Conservation (phyloP, 2,888 invertebrate species). For the Heteromyza rotundicornis region DNA sequence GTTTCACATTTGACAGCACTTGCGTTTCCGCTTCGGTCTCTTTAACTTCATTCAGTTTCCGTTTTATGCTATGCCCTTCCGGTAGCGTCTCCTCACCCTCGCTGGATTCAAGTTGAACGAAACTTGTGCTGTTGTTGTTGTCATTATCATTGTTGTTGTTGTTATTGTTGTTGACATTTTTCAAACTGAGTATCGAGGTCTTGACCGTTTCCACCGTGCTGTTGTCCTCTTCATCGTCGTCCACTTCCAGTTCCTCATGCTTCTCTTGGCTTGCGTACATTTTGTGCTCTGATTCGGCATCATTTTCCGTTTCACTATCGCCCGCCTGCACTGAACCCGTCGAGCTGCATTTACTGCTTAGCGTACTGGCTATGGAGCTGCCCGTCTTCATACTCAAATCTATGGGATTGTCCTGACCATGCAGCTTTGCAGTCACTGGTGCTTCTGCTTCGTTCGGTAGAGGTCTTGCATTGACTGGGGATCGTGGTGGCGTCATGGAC, state of each 20-base stretch:
- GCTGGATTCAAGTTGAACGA: slow-evolving; percentile 10
- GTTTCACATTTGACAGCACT: too few species aligned
- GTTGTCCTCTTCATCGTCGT: slow-evolving; percentile 31
- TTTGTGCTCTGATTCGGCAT: slow-evolving; percentile 12
- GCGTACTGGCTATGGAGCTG: slow-evolving; percentile 61
- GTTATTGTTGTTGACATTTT: slow-evolving; percentile 31
- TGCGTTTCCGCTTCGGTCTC: slow-evolving; percentile 16
- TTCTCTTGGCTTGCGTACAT: background rate
- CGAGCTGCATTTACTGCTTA: slow-evolving; percentile 46
- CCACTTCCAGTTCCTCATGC: background rate
- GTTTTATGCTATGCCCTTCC: slow-evolving; percentile 21
- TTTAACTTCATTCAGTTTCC: slow-evolving; percentile 38
- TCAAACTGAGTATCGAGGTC: slow-evolving; percentile 31
- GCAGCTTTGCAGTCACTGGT: slow-evolving; percentile 29
- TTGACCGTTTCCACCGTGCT: slow-evolving; percentile 32
- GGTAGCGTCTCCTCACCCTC: slow-evolving; percentile 22
- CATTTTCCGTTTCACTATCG: slow-evolving; percentile 14
- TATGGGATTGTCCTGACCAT: slow-evolving; percentile 73
- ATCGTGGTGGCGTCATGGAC: slow-evolving; percentile 66
- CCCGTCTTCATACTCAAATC: slow-evolving; percentile 78
- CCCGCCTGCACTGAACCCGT: slow-evolving; percentile 36
- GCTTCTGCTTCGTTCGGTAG: slow-evolving; percentile 52
- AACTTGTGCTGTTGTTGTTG: slow-evolving; percentile 31
- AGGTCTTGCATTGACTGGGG: slow-evolving; percentile 52
- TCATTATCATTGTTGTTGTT: slow-evolving; percentile 35